Conservation (phyloP, 2,797 vertebrate species). For the Esox masquinongy region DNA sequence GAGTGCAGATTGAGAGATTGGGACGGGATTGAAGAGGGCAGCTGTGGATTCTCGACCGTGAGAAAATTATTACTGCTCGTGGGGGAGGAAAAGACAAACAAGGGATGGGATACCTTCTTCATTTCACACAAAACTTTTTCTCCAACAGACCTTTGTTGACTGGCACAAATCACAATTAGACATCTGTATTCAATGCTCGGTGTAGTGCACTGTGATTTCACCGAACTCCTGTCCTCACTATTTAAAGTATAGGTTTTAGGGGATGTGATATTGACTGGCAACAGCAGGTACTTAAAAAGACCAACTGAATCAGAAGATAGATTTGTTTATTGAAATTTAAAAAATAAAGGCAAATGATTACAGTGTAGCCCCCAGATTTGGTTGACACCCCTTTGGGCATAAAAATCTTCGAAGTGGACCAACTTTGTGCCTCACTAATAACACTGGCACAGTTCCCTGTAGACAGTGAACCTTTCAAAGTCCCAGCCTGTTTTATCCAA, state of each 20-base stretch:
- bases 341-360: too few relatives aligned
- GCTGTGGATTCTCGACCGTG: slow-evolving; percentile 21
- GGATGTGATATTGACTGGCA: slow-evolving; percentile 54
- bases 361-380: background rate
- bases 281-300: slow-evolving; percentile 27
- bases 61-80: slow-evolving; percentile 44
- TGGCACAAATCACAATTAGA: background rate
- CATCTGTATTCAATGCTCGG: slow-evolving; percentile 57
- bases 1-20: slow-evolving; percentile 42
- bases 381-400: background rate
- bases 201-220: slow-evolving; percentile 30
- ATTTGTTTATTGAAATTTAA: too few relatives aligned
- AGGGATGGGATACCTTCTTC: slow-evolving; percentile 20
- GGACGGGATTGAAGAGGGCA: slow-evolving; percentile 54
- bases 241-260: slow-evolving; percentile 51
- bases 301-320: background rate
- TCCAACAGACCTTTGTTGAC: background rate
- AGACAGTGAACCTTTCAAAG: slow-evolving; percentile 21
- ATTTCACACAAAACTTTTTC: slow-evolving; percentile 41
- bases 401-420: background rate
- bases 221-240: slow-evolving; percentile 41
- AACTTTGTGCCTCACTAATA: slow-evolving; percentile 44
- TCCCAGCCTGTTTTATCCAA: slow-evolving; percentile 19
- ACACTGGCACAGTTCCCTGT: slow-evolving; percentile 19
- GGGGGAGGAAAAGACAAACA: slow-evolving; percentile 40